Evolutionary conservation across 2,888 invertebrate genomes (phyloP).

Genomic region (Oscheius sp.): DNA sequence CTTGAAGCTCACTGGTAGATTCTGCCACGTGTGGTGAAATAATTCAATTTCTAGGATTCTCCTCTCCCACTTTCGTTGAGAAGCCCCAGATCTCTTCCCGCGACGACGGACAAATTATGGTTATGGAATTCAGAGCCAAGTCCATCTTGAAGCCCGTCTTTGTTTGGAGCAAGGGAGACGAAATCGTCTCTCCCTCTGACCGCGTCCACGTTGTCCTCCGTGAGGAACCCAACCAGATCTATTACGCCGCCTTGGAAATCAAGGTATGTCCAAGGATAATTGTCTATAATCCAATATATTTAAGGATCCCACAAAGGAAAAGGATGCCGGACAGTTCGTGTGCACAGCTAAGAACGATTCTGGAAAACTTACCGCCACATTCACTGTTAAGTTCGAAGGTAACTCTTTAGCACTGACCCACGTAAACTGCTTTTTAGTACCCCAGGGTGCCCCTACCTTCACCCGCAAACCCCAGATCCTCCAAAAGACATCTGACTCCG

Average conservation of each 20-base stretch:
- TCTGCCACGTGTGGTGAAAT: too few species aligned
- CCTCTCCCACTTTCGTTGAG: slow-evolving; percentile 89
- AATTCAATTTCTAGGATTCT: slow-evolving; percentile 63
- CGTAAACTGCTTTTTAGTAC: slow-evolving; percentile 54
- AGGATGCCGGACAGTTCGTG: slow-evolving; percentile 74
- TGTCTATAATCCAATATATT: slow-evolving; percentile 38
- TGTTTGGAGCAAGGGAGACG: slow-evolving; percentile 92
- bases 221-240: slow-evolving; percentile 66
- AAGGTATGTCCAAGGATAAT: slow-evolving; percentile 42
- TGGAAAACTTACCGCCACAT: slow-evolving; percentile 73
- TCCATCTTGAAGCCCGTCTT: slow-evolving; percentile 95
- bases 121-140: slow-evolving; percentile 90
- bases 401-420: not conserved
- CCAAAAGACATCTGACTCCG: slow-evolving; percentile 73
- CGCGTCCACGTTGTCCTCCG: slow-evolving; percentile 71
- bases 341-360: slow-evolving; percentile 74
- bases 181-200: slow-evolving; percentile 75
- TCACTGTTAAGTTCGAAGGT: slow-evolving; percentile 74
- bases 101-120: slow-evolving; percentile 94
- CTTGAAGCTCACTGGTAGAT: slow-evolving; percentile 71
- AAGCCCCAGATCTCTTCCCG: slow-evolving; percentile 99
- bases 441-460: slow-evolving; percentile 73
- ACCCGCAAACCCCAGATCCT: slow-evolving; percentile 73
- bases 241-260: slow-evolving; percentile 73
- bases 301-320: slow-evolving; percentile 89